Evolutionary conservation across 2,797 vertebrate species (phyloP).

Genomic region (Chromis chromis): DNA sequence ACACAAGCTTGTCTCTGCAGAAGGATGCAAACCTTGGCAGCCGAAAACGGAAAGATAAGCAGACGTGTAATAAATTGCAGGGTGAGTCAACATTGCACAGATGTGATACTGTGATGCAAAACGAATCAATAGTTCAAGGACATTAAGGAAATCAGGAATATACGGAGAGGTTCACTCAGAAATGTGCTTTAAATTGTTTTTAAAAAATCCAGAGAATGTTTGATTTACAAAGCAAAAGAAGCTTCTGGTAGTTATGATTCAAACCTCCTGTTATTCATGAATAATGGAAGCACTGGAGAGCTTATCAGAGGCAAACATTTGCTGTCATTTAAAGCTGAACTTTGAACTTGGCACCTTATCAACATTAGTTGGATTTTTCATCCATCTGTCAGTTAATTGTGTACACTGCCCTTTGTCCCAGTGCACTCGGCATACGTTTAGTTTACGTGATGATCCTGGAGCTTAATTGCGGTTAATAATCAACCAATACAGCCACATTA

Average conservation of each 20-base stretch:
- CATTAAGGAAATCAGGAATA: neutral
- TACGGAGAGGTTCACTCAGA: neutral
- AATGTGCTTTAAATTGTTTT: neutral
- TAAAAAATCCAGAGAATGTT: neutral
- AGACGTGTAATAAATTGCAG: constrained; percentile 37
- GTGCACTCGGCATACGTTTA: constrained; percentile 32
- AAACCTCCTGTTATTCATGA: neutral
- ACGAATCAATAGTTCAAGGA: constrained; percentile 15
- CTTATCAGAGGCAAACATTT: constrained; percentile 1
- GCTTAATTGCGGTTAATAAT: constrained; percentile 73
- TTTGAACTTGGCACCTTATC: constrained; percentile 9
- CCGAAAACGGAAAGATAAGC: constrained; percentile 19
- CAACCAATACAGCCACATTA: constrained; percentile 54
- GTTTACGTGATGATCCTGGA: constrained; percentile 27
- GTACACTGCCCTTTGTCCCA: constrained; percentile 39
- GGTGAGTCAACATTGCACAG: constrained; percentile 24
- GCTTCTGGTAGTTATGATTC: neutral
- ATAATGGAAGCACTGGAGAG: constrained; percentile 2
- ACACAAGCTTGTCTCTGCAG: constrained; percentile 6
- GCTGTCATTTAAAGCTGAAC: constrained; percentile 26
- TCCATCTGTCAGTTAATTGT: constrained; percentile 21
- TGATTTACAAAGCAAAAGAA: neutral
- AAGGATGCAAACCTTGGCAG: neutral
- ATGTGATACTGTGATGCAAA: constrained; percentile 20
- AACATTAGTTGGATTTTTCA: neutral